Conservation (phyloP, 1,140 invertebrate species). For the Cryptotermes secundus region DNA sequence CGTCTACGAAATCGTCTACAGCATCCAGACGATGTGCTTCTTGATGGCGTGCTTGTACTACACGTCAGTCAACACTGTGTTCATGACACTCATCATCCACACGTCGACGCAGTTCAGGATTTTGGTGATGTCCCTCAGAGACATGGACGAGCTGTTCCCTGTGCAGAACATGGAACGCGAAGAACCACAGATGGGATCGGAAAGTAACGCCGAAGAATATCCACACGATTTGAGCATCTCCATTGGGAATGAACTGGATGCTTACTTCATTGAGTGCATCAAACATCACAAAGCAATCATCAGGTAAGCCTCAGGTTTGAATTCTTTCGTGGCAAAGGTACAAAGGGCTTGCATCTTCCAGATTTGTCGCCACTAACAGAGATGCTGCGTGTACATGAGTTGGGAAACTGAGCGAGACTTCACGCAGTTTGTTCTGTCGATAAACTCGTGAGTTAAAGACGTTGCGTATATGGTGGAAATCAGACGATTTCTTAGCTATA, state of each 20-base stretch:
- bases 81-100: not conserved
- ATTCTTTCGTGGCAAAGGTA: too few species aligned
- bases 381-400: too few species aligned
- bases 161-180: not conserved
- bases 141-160: not conserved
- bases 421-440: too few species aligned
- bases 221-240: not conserved
- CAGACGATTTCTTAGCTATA: too few species aligned
- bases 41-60: not conserved
- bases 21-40: not conserved
- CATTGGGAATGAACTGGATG: not conserved
- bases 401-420: too few species aligned
- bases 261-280: not conserved
- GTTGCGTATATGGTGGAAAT: too few species aligned
- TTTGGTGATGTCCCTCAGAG: not conserved
- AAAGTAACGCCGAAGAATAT: too few species aligned
- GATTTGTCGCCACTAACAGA: too few species aligned
- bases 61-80: not conserved
- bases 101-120: not conserved
- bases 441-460: too few species aligned
- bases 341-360: too few species aligned
- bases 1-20: not conserved
- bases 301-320: not conserved
- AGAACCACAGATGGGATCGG: not conserved
- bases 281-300: not conserved